phyloP scores from a whole-genome alignment of 2,888 invertebrate species.

The Oligia latruncula region DNA sequence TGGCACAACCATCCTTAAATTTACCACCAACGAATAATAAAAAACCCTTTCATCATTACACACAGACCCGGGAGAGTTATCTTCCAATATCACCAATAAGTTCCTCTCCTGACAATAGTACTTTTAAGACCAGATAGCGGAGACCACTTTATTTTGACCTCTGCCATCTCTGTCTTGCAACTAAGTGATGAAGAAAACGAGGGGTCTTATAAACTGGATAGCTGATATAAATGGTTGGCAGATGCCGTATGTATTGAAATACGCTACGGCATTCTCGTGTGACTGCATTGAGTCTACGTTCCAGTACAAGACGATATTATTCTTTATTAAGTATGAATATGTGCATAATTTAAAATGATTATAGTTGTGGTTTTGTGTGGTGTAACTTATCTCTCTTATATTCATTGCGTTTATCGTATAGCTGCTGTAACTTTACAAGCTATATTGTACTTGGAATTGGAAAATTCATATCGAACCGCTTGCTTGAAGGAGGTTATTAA shows the following conservation, averaged over 20 bases:
- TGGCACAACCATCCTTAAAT: conserved; percentile 23
- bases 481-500: neutral
- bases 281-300: conserved; percentile 66
- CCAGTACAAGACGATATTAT: conserved; percentile 45
- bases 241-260: conserved; percentile 77
- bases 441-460: neutral
- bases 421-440: neutral
- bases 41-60: conserved; percentile 60
- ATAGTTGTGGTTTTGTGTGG: conserved; percentile 6
- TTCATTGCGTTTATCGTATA: conserved; percentile 1
- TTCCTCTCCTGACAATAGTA: conserved; percentile 62
- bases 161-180: conserved; percentile 32
- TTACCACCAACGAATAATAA: conserved; percentile 39
- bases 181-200: conserved; percentile 29
- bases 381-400: conserved; percentile 17
- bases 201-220: conserved; percentile 63
- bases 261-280: conserved; percentile 72
- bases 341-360: conserved; percentile 46
- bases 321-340: conserved; percentile 54
- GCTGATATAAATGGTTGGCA: conserved; percentile 72
- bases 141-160: conserved; percentile 52
- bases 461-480: neutral
- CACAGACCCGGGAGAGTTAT: conserved; percentile 68
- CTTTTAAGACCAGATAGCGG: conserved; percentile 60
- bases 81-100: conserved; percentile 76